These are phyloP conservation scores for Capra hircus DNA, from an alignment of 2,113 vertebrate genomes.

Conservation along the genomic window DNA sequence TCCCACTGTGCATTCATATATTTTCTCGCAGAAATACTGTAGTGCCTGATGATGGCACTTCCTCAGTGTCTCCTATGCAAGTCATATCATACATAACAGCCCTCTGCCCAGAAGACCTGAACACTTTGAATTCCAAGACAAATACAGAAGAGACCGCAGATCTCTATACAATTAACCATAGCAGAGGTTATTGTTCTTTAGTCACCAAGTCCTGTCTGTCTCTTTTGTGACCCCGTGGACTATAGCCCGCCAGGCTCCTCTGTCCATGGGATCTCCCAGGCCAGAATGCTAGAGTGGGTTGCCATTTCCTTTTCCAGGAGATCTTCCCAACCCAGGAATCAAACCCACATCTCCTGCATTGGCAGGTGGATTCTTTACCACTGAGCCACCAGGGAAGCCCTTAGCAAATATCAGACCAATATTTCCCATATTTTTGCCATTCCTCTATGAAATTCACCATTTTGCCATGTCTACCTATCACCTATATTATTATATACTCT, in stretches of 20 bases:
- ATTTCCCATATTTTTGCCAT: not conserved
- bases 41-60: fast-evolving
- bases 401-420: not conserved
- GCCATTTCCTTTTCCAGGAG: not conserved
- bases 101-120: not conserved
- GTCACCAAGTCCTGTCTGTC: not conserved
- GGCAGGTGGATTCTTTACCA: not conserved
- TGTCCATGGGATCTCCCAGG: not conserved
- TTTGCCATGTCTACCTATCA: not conserved
- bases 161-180: not conserved
- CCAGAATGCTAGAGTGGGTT: not conserved
- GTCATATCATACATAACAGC: not conserved
- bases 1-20: not conserved
- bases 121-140: not conserved
- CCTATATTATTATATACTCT: not conserved
- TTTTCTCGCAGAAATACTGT: not conserved
- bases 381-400: not conserved
- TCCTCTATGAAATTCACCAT: not conserved
- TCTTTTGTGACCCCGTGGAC: not conserved
- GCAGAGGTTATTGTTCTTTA: not conserved
- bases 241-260: not conserved
- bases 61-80: not conserved
- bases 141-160: not conserved
- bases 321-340: not conserved
- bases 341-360: not conserved